Evolutionary conservation across 2,888 invertebrate species (phyloP).

Genomic region (Hartigia nigra): DNA sequence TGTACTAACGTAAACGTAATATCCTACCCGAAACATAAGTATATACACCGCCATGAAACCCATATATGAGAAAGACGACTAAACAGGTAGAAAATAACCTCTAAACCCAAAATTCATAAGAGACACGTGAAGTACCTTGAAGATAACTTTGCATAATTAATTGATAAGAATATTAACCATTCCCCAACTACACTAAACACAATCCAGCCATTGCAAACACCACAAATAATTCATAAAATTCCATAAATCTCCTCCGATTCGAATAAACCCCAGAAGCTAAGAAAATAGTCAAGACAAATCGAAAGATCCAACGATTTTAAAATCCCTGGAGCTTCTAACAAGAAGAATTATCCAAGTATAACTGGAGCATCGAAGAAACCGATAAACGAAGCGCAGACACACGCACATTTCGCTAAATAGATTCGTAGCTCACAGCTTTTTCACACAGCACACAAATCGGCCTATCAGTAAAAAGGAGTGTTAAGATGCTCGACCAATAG

Average conservation of each 20-base stretch:
- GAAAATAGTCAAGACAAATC: no score
- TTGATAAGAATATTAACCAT: not conserved
- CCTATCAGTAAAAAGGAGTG: slow-evolving; percentile 15
- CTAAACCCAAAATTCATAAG: not conserved
- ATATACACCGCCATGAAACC: not conserved
- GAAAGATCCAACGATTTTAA: no score
- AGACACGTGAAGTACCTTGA: not conserved
- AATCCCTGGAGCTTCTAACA: not conserved
- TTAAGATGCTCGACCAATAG: slow-evolving; percentile 16
- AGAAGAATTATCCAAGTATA: not conserved
- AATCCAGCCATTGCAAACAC: rapidly evolving
- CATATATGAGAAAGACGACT: not conserved
- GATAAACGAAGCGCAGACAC: not conserved
- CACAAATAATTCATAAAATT: not conserved
- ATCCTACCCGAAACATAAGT: not conserved
- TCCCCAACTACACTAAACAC: not conserved
- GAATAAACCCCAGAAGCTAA: not conserved
- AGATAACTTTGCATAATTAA: not conserved
- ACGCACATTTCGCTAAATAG: not conserved
- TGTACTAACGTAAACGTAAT: not conserved
- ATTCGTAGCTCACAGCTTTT: not conserved
- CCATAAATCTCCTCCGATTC: rapidly evolving
- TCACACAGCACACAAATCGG: not conserved
- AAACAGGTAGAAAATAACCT: not conserved
- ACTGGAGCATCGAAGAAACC: not conserved